Percentiles rank a stretch among this genome's conserved stretches.
These are phyloP conservation scores for Ameiurus melas DNA, from an alignment of 2,113 vertebrate genomes.

Conservation along the genomic window DNA sequence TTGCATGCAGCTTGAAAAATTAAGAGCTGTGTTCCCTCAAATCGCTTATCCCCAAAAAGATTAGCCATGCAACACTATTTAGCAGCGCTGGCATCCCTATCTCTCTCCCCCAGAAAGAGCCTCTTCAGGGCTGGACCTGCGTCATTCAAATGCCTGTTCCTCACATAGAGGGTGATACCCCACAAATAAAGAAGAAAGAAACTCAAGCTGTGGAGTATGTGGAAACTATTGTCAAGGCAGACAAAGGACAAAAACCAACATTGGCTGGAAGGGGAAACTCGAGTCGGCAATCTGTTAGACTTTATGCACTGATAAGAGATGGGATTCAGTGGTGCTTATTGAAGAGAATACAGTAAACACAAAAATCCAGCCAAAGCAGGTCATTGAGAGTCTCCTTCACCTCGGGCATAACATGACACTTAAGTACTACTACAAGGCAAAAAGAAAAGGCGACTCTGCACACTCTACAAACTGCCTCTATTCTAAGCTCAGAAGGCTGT, in stretches of 20 bases:
- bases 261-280: slow-evolving; percentile 88
- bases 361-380: slow-evolving; percentile 79
- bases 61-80: slow-evolving; percentile 16
- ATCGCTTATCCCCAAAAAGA: slow-evolving; percentile 9
- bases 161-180: slow-evolving; percentile 76
- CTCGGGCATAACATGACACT: slow-evolving; percentile 87
- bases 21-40: background rate
- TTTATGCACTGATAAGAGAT: slow-evolving; percentile 85
- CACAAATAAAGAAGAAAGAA: slow-evolving; percentile 80
- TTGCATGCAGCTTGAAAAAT: background rate
- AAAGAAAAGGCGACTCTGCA: slow-evolving; percentile 77
- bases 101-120: slow-evolving; percentile 62
- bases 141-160: slow-evolving; percentile 72
- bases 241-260: slow-evolving; percentile 82
- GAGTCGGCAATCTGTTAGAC: slow-evolving; percentile 88
- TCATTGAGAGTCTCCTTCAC: slow-evolving; percentile 78
- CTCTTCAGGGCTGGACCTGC: slow-evolving; percentile 78
- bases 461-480: slow-evolving; percentile 78
- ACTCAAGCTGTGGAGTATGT: slow-evolving; percentile 80
- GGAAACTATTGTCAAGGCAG: slow-evolving; percentile 78
- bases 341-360: slow-evolving; percentile 85
- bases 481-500: slow-evolving; percentile 70
- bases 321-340: slow-evolving; percentile 73
- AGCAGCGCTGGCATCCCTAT: slow-evolving; percentile 60
- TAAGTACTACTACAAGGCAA: slow-evolving; percentile 80